phyloP scores from a whole-genome alignment of 1,140 invertebrate species.

The Nasonia longicornis region DNA sequence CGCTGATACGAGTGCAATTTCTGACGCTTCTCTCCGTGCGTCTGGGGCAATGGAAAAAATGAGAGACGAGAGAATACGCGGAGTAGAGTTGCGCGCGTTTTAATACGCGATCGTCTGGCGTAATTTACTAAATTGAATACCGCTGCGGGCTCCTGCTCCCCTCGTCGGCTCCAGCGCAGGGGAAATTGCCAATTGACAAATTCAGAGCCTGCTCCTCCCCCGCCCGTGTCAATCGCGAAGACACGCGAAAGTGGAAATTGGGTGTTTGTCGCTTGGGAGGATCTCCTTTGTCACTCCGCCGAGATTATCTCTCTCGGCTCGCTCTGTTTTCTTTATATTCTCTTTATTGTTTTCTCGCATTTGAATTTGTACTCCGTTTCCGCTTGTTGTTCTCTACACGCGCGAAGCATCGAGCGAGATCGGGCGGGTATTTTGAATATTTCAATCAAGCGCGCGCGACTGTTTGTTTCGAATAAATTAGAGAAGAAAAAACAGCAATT shows the following conservation, averaged over 20 bases:
- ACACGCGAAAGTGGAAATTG: slow-evolving; percentile 37
- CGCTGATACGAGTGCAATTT: slow-evolving; percentile 9
- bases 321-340: background rate
- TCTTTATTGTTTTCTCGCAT: slow-evolving; percentile 6
- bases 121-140: slow-evolving; percentile 62
- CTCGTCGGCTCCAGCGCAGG: background rate
- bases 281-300: slow-evolving; percentile 15
- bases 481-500: slow-evolving; percentile 7
- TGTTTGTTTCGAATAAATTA: slow-evolving; percentile 11
- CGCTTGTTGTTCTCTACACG: background rate
- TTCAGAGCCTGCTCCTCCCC: background rate
- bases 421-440: background rate
- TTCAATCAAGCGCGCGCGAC: background rate
- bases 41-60: background rate
- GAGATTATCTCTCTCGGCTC: slow-evolving; percentile 13
- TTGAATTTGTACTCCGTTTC: background rate
- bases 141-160: slow-evolving; percentile 45
- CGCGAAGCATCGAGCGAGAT: background rate
- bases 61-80: background rate
- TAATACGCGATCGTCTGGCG: slow-evolving; percentile 51
- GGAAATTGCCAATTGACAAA: slow-evolving; percentile 48
- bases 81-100: slow-evolving; percentile 44
- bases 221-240: slow-evolving; percentile 16
- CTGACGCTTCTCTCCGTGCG: background rate
- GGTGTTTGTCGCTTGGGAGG: slow-evolving; percentile 4